Percentiles rank a stretch among this genome's conserved stretches.
Conservation (phyloP, 1,140 invertebrate genomes). For the Cydia fagiglandana region DNA sequence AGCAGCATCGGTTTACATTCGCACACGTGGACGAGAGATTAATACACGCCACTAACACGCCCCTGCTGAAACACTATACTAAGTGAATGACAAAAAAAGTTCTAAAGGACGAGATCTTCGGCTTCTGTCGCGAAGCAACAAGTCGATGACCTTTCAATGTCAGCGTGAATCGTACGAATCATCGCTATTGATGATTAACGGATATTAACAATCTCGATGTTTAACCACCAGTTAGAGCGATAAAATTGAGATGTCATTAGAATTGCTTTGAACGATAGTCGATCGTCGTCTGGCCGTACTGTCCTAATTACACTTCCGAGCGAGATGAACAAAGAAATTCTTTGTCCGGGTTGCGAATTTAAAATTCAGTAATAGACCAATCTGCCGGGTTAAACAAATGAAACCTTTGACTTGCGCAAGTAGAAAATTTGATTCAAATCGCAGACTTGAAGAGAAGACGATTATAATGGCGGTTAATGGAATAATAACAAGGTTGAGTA, state of each 20-base stretch:
- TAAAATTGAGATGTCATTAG: slow-evolving; percentile 24
- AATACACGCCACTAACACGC: background rate
- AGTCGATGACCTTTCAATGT: slow-evolving; percentile 75
- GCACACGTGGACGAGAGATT: slow-evolving; percentile 19
- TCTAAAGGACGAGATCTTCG: slow-evolving; percentile 52
- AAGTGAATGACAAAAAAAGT: slow-evolving; percentile 45
- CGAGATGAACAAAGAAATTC: slow-evolving; percentile 22
- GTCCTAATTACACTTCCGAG: slow-evolving; percentile 30
- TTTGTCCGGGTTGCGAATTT: slow-evolving; percentile 18
- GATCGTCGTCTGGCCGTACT: slow-evolving; percentile 17
- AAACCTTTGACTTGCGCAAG: background rate
- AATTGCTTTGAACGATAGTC: slow-evolving; percentile 14
- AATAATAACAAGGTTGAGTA: slow-evolving; percentile 15
- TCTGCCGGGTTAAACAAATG: background rate
- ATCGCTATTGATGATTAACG: slow-evolving; percentile 54
- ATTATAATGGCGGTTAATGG: slow-evolving; percentile 26
- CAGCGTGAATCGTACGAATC: slow-evolving; percentile 57
- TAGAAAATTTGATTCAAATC: slow-evolving; percentile 12
- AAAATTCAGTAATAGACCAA: slow-evolving; percentile 2
- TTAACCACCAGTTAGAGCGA: slow-evolving; percentile 16
- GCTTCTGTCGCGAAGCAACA: slow-evolving; percentile 55
- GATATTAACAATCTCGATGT: slow-evolving; percentile 45
- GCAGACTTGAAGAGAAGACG: background rate
- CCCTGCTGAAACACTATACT: slow-evolving; percentile 29
- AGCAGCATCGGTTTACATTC: slow-evolving; percentile 3